Percentiles rank a stretch among this genome's conserved stretches.
These are phyloP conservation scores for Ferdinandea cuprea DNA, from an alignment of 2,888 invertebrate species.

Conservation along the genomic window DNA sequence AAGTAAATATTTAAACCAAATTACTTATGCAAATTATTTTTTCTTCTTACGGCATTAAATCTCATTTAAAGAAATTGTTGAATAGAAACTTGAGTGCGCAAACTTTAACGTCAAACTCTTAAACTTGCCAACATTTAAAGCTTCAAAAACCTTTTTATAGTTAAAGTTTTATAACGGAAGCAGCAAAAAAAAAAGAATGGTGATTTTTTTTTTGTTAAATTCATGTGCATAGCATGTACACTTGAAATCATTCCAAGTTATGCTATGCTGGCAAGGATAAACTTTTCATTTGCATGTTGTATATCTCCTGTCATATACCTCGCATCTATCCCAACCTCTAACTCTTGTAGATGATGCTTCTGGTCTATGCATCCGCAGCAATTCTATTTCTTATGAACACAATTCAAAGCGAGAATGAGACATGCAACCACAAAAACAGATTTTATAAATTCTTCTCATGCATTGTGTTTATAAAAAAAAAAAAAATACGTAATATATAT, in stretches of 20 bases:
- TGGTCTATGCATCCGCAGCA: conserved; percentile 64
- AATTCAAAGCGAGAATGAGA: conserved; percentile 39
- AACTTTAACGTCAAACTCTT: no score
- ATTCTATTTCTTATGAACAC: conserved; percentile 56
- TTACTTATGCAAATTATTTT: no score
- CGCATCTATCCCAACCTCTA: not conserved
- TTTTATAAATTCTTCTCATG: conserved; percentile 73
- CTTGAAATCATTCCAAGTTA: conserved; percentile 69
- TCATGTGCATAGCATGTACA: conserved; percentile 49
- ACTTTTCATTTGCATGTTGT: conserved; percentile 73
- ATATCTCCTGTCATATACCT: conserved; percentile 31
- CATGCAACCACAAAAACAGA: conserved; percentile 72
- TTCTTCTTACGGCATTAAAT: no score
- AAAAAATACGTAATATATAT: conserved; percentile 40
- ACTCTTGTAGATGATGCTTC: conserved; percentile 61
- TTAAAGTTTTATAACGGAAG: no score
- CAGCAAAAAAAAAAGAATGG: no score
- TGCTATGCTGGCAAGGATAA: conserved; percentile 69
- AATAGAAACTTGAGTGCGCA: no score
- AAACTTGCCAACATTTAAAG: no score
- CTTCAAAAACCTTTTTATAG: no score
- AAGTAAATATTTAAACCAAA: no score
- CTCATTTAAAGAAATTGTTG: no score
- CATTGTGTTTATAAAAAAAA: conserved; percentile 68
- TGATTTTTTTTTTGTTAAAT: conserved; percentile 30